Evolutionary conservation across 1,140 invertebrate genomes (phyloP).

Genomic region (Tenebrio molitor): DNA sequence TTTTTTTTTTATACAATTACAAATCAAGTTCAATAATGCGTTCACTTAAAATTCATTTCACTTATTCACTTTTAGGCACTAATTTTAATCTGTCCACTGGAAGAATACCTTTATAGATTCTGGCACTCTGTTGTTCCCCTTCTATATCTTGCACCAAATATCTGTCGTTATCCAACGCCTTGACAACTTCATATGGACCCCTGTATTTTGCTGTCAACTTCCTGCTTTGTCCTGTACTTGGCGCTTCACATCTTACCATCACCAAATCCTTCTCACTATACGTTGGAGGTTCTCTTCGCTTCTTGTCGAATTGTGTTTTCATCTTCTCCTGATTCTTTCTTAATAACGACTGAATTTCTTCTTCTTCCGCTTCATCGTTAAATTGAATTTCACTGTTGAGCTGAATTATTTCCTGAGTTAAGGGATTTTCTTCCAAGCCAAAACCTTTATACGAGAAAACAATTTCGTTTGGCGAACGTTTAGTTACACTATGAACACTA

Average conservation of each 20-base stretch:
- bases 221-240: slow-evolving; percentile 10
- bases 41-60: too few relatives aligned
- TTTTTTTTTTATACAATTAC: too few relatives aligned
- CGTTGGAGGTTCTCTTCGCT: too few relatives aligned
- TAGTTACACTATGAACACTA: slow-evolving; percentile 41
- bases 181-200: not conserved
- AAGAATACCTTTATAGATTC: not conserved
- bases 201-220: slow-evolving; percentile 18
- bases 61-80: too few relatives aligned
- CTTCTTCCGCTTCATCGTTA: too few relatives aligned
- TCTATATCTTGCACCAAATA: not conserved
- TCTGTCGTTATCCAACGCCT: not conserved
- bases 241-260: not conserved
- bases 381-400: too few relatives aligned
- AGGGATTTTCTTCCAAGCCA: slow-evolving; percentile 11
- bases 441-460: slow-evolving; percentile 6
- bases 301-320: slow-evolving; percentile 2
- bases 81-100: not conserved
- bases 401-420: not conserved
- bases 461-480: slow-evolving; percentile 31
- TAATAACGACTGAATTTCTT: too few relatives aligned
- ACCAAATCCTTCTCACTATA: slow-evolving; percentile 14
- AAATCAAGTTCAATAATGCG: too few relatives aligned
- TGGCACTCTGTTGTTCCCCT: not conserved
- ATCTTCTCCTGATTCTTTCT: not conserved